phyloP scores from a whole-genome alignment of 2,888 invertebrate genomes.

The Hyalella azteca region DNA sequence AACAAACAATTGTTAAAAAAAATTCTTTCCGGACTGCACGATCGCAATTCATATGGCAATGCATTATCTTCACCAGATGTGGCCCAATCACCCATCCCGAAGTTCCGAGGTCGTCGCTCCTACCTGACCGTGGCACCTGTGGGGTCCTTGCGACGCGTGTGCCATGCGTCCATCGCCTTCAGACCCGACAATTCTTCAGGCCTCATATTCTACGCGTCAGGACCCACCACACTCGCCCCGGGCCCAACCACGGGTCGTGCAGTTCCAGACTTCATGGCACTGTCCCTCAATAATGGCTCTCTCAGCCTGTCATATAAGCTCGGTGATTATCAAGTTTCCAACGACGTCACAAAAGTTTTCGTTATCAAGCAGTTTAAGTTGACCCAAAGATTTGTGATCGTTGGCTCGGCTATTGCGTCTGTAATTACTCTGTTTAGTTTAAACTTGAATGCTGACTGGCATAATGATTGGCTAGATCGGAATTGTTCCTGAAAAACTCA shows the following conservation, averaged over 20 bases:
- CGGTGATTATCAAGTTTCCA: no score
- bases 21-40: no score
- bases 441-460: no score
- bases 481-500: no score
- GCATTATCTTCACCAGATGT: neutral
- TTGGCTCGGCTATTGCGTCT: no score
- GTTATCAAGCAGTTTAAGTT: no score
- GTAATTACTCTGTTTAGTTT: no score
- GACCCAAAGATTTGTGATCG: no score
- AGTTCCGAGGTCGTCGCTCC: slow-evolving; percentile 48
- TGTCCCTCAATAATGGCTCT: slow-evolving; percentile 45
- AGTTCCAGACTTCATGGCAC: slow-evolving; percentile 50
- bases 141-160: slow-evolving; percentile 42
- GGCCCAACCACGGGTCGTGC: neutral
- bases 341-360: no score
- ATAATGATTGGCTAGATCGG: no score
- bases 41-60: no score
- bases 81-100: slow-evolving; percentile 41
- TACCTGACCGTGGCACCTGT: slow-evolving; percentile 43
- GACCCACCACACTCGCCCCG: neutral
- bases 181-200: slow-evolving; percentile 43
- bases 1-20: neutral
- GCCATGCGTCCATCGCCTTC: slow-evolving; percentile 48
- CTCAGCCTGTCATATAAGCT: slow-evolving; percentile 50
- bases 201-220: slow-evolving; percentile 45